These are phyloP conservation scores for Gracilinanus agilis DNA, from an alignment of 2,113 vertebrate genomes.

Conservation along the genomic window DNA sequence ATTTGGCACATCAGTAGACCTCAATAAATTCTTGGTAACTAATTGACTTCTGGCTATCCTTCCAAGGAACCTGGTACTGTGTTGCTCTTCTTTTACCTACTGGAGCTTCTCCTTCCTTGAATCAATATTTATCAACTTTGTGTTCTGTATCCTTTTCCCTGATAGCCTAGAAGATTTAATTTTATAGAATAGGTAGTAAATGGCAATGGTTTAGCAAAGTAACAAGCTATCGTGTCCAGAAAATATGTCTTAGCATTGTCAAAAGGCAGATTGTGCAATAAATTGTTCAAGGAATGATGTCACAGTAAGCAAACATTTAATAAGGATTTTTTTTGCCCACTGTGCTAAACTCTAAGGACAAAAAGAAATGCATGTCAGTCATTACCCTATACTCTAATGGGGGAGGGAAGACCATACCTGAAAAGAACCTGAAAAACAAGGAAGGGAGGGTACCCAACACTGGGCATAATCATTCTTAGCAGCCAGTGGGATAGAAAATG, in stretches of 20 bases:
- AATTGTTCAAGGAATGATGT: background rate
- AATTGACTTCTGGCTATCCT: background rate
- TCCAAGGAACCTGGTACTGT: background rate
- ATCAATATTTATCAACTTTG: background rate
- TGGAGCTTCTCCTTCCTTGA: background rate
- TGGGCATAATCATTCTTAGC: background rate
- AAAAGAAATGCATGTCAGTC: background rate
- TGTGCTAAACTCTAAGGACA: background rate
- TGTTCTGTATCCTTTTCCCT: background rate
- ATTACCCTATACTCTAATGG: background rate
- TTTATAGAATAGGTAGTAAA: background rate
- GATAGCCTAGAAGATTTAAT: background rate
- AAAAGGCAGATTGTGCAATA: background rate
- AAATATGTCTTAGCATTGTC: background rate
- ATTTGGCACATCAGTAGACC: background rate
- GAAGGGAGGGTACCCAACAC: background rate
- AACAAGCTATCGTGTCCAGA: background rate
- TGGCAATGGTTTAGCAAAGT: background rate
- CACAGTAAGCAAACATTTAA: background rate
- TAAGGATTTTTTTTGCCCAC: background rate
- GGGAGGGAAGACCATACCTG: background rate
- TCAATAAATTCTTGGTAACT: background rate
- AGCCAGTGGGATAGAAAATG: background rate
- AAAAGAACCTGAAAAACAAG: background rate
- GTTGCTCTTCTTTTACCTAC: background rate